Conservation (phyloP, 2,113 vertebrate genomes). For the Anoplopoma fimbria region DNA sequence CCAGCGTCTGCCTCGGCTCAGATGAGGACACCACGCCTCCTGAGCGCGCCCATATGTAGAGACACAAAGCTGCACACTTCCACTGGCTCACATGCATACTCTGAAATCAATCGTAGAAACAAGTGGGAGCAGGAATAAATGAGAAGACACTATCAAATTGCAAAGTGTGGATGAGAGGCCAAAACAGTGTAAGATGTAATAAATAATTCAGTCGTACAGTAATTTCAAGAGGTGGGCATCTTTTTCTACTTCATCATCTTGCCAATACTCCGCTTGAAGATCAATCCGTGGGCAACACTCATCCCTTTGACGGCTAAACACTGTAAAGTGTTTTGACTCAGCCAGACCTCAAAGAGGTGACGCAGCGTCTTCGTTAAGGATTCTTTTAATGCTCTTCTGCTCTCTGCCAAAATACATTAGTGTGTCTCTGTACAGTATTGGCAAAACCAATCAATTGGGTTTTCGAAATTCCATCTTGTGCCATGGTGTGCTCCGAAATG, state of each 20-base stretch:
- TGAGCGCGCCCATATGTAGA: background rate
- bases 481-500: conserved; percentile 53
- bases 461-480: conserved; percentile 48
- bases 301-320: conserved; percentile 27
- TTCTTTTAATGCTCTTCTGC: conserved; percentile 28
- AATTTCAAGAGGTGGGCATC: conserved; percentile 28
- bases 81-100: background rate
- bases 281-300: conserved; percentile 13
- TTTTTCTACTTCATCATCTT: conserved; percentile 40
- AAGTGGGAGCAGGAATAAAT: background rate
- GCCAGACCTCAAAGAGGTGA: conserved; percentile 39
- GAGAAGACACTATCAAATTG: background rate
- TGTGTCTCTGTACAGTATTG: conserved; percentile 62
- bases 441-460: conserved; percentile 64
- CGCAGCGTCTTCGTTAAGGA: conserved; percentile 40
- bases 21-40: conserved; percentile 44
- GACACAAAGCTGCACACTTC: background rate
- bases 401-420: conserved; percentile 68
- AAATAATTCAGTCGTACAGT: conserved; percentile 22
- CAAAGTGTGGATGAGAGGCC: conserved; percentile 6
- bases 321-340: conserved; percentile 38
- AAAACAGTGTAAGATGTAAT: conserved; percentile 1
- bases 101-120: background rate
- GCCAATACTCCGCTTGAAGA: conserved; percentile 20
- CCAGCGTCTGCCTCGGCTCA: conserved; percentile 49